These are phyloP conservation scores for Trogon surrucura DNA, from an alignment of 2,113 vertebrate genomes.

Conservation along the genomic window DNA sequence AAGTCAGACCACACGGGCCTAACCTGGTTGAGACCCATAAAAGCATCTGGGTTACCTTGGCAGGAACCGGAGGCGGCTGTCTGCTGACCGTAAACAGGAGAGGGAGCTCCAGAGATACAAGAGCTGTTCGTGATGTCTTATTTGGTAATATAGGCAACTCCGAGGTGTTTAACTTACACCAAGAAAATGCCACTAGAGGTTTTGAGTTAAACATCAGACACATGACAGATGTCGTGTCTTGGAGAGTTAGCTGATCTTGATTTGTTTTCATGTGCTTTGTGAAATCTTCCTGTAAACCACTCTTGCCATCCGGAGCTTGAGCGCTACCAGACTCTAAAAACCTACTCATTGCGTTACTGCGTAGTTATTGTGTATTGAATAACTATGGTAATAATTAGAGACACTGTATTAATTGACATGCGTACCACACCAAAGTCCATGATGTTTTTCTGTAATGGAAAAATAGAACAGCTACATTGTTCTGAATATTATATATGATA, in stretches of 20 bases:
- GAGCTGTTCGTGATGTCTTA: not conserved
- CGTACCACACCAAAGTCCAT: not conserved
- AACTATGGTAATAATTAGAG: not conserved
- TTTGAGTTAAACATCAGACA: constrained; percentile 39
- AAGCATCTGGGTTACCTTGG: not conserved
- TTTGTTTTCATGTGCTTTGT: constrained; percentile 33
- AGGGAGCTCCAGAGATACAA: constrained; percentile 57
- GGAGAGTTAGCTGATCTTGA: not conserved
- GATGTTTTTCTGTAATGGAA: not conserved
- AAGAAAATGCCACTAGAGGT: not conserved
- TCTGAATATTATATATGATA: not conserved
- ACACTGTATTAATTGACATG: not conserved
- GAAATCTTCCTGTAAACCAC: not conserved
- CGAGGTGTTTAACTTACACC: constrained; percentile 15
- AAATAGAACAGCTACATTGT: not conserved
- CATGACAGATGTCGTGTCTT: not conserved
- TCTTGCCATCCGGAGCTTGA: not conserved
- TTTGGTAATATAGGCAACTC: constrained; percentile 2
- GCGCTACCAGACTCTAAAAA: not conserved
- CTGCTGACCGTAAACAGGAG: constrained; percentile 29
- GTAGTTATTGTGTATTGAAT: not conserved
- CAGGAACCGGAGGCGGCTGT: not conserved
- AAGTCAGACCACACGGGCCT: not conserved
- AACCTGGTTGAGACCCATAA: not conserved
- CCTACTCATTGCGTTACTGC: not conserved